Base-by-base conservation (phyloP, 2,888 invertebrate species). In the Theristus sp. region DNA sequence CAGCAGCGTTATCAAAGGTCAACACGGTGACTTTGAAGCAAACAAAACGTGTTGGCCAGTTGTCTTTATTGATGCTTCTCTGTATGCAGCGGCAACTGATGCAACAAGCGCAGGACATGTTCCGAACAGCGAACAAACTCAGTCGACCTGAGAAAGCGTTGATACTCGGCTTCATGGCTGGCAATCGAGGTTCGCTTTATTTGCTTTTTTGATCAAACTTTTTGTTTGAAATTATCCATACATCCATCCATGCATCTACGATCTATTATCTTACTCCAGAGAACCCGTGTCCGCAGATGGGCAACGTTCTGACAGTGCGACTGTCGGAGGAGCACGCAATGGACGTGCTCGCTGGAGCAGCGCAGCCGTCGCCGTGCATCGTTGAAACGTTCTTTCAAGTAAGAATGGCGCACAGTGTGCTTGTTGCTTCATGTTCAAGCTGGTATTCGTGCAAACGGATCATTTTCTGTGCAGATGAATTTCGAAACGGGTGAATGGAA, bases 401-500 rank as follows among this genome's bases (percentile, higher is more conserved):
- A 6, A 13, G 2, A 27, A n/a, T n/a, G n/a, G n/a, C n/a, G n/a
- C n/a, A n/a, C n/a, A n/a, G n/a, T n/a, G n/a, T n/a, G n/a, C n/a
- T n/a, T n/a, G n/a, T n/a, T n/a, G n/a, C n/a, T n/a, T n/a, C n/a
- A n/a, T n/a, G n/a, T n/a, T n/a, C n/a, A n/a, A n/a, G n/a, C n/a
- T 49, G 49, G 6, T 10, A 24, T 49, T 49, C n/a, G n/a, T n/a
- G n/a, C n/a, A n/a, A n/a, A n/a, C n/a, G n/a, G n/a, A 24, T 49
- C n/a, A n/a, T 49, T n/a, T 10, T 49, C n/a, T 49, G 24, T 49
- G 6, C 49, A 94, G 75, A 89, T 96, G 88, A 94, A 96, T 78
- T 94, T 94, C 78, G 87, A 87, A 73, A 91, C 89, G 60, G 94
- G 94, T 30, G 91, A 94, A 74, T 96, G 93, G 93, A 91, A 91